These are phyloP conservation scores for Macropodus opercularis DNA, from an alignment of 2,797 vertebrate genomes.

Conservation along the genomic window DNA sequence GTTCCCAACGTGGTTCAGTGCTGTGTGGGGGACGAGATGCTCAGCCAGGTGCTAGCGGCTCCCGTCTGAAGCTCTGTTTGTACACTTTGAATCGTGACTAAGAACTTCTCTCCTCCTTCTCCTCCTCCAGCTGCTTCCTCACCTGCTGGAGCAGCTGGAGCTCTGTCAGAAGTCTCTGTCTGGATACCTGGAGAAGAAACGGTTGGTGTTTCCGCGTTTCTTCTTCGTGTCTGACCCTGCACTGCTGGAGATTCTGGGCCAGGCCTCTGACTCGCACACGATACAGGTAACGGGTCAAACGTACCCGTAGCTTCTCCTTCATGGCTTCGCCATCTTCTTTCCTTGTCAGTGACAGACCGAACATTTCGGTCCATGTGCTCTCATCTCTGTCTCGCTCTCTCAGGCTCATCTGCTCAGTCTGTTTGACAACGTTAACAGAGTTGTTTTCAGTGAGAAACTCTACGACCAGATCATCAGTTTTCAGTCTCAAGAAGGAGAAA, in stretches of 20 bases:
- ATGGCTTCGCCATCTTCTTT: not conserved
- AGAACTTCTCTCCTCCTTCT: not conserved
- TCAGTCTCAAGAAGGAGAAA: conserved; percentile 88
- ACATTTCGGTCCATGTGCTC: not conserved
- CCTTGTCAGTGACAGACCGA: not conserved
- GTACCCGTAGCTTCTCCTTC: no score
- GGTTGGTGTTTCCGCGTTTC: conserved; percentile 86
- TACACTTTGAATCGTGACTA: not conserved
- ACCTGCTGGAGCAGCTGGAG: conserved; percentile 83
- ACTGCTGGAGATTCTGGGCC: conserved; percentile 88
- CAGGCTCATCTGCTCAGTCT: conserved; percentile 86
- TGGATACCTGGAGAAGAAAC: conserved; percentile 89
- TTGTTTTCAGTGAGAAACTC: conserved; percentile 83
- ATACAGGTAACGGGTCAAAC: conserved; percentile 79
- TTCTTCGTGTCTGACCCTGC: conserved; percentile 89
- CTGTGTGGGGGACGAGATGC: conserved; percentile 86
- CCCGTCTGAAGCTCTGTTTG: not conserved
- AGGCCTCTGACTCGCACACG: conserved; percentile 89
- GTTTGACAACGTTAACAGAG: conserved; percentile 87
- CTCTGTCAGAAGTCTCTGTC: conserved; percentile 89
- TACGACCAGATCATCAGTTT: conserved; percentile 87
- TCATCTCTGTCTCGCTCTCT: not conserved
- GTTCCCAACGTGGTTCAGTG: conserved; percentile 83
- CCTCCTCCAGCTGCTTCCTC: conserved; percentile 60
- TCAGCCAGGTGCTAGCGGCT: conserved; percentile 78